Evolutionary conservation across 1,140 invertebrate species (phyloP).

Genomic region (Papilio dardanus): DNA sequence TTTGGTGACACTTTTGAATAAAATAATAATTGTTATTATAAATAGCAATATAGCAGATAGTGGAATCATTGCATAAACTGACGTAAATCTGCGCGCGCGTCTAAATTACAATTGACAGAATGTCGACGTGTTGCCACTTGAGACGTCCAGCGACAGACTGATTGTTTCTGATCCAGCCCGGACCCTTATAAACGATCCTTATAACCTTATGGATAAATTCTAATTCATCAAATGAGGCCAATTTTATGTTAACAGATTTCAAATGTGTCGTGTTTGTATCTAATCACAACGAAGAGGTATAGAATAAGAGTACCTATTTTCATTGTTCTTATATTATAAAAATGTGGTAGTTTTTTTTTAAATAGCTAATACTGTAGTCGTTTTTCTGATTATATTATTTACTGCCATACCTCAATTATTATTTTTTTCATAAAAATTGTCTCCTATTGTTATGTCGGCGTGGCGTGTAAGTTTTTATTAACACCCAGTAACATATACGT

Average conservation of each 20-base stretch:
- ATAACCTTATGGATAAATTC: not conserved
- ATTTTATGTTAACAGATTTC: not conserved
- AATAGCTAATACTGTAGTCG: not conserved
- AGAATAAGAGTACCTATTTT: not conserved
- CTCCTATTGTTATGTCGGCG: not conserved
- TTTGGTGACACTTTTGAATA: slow-evolving; percentile 33
- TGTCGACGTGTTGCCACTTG: slow-evolving; percentile 10
- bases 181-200: slow-evolving; percentile 14
- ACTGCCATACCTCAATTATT: not conserved
- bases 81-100: slow-evolving; percentile 3
- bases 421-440: not conserved
- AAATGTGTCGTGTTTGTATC: not conserved
- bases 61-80: slow-evolving; percentile 25
- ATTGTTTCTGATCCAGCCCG: slow-evolving; percentile 1
- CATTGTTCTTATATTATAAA: not conserved
- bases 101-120: not conserved
- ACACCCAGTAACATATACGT: not conserved
- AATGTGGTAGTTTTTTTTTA: not conserved
- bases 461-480: not conserved
- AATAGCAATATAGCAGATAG: slow-evolving; percentile 14
- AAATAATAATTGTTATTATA: not conserved
- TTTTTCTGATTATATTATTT: not conserved
- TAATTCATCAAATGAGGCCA: not conserved
- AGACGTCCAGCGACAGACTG: slow-evolving; percentile 18
- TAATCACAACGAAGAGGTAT: not conserved